Percentiles rank a stretch among this genome's conserved stretches.
Evolutionary conservation across 2,797 vertebrate species (phyloP).

Genomic region (Trachops cirrhosus): DNA sequence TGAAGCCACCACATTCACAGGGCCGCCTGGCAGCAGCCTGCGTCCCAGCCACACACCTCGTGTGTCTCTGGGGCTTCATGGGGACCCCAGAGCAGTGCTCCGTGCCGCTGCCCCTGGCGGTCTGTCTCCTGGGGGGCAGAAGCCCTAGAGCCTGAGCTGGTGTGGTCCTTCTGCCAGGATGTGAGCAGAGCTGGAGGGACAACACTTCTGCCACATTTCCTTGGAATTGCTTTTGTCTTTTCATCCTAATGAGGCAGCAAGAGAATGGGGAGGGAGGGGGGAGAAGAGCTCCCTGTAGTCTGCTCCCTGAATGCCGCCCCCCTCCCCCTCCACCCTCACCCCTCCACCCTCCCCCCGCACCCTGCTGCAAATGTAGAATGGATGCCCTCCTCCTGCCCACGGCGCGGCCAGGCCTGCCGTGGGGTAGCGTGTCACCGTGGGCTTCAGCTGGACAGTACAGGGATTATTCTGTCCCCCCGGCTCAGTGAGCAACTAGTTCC

Average conservation of each 20-base stretch:
- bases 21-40: background rate
- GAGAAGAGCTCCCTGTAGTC: background rate
- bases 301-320: fast-evolving
- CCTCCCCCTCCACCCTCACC: too few relatives aligned
- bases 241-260: background rate
- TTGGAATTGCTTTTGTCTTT: background rate
- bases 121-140: background rate
- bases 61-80: fast-evolving
- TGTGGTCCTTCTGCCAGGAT: too few relatives aligned
- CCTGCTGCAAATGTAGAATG: background rate
- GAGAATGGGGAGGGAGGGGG: background rate
- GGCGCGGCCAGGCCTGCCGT: background rate
- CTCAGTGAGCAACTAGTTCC: background rate
- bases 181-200: background rate
- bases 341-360: fast-evolving
- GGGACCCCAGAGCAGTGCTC: background rate
- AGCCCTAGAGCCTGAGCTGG: background rate
- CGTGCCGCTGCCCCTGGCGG: background rate
- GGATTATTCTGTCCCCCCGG: background rate
- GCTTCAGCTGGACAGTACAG: background rate
- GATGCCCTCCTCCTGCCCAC: fast-evolving
- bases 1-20: background rate
- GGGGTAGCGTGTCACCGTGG: fast-evolving
- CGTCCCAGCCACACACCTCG: background rate
- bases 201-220: background rate